Conservation (phyloP, 2,888 invertebrate genomes). For the Drosophila neotestacea region DNA sequence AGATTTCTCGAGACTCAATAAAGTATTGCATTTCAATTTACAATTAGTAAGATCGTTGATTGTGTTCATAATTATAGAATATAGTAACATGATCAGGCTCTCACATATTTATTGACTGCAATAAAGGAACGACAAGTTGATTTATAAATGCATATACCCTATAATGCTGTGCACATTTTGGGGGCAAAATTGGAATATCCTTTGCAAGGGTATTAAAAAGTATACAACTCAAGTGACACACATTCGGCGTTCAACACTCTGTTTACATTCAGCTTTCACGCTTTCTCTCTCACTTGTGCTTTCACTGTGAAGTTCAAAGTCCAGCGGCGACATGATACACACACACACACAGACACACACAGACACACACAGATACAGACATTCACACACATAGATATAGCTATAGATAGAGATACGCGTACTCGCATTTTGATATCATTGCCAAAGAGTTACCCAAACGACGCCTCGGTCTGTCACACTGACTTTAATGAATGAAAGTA, state of each 20-base stretch:
- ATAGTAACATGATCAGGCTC: too few relatives aligned
- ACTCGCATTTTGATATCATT: slow-evolving; percentile 21
- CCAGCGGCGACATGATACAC: slow-evolving; percentile 17
- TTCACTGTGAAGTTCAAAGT: slow-evolving; percentile 43
- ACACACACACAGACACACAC: neutral
- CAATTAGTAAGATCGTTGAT: too few relatives aligned
- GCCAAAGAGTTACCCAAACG: slow-evolving; percentile 50
- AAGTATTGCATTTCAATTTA: too few relatives aligned
- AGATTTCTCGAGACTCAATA: too few relatives aligned
- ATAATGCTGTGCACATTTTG: neutral
- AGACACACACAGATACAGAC: slow-evolving; percentile 4
- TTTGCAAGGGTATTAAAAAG: neutral
- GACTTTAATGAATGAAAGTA: slow-evolving; percentile 69
- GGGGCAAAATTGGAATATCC: neutral
- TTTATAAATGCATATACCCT: neutral
- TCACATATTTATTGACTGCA: too few relatives aligned
- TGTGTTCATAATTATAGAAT: too few relatives aligned
- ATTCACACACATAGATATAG: neutral
- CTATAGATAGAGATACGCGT: slow-evolving; percentile 16
- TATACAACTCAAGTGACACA: slow-evolving; percentile 44
- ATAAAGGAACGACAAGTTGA: too few relatives aligned
- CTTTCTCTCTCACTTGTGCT: slow-evolving; percentile 10
- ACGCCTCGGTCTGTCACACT: slow-evolving; percentile 39
- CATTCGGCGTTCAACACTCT: slow-evolving; percentile 33
- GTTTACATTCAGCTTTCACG: slow-evolving; percentile 34